These are phyloP conservation scores for Hoplostethus mediterraneus DNA, from an alignment of 2,797 vertebrate species.

Conservation along the genomic window DNA sequence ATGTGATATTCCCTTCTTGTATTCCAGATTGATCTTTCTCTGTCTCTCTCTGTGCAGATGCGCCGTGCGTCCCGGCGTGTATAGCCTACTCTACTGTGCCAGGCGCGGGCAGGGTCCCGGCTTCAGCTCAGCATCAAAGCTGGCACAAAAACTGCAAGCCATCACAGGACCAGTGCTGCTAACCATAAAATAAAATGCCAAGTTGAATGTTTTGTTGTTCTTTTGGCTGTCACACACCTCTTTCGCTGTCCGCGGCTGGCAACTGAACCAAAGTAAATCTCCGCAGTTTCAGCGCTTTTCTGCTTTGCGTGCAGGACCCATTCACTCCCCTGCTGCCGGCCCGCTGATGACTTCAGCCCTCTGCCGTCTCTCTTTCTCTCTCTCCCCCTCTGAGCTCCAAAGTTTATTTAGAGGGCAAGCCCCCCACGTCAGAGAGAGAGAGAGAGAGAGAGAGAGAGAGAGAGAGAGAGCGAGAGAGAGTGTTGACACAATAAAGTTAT, in stretches of 20 bases:
- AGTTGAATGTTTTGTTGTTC: conserved; percentile 36
- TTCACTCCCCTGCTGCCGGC: conserved; percentile 77
- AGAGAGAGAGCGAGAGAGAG: neutral
- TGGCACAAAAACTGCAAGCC: conserved; percentile 6
- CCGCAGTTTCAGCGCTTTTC: conserved; percentile 78
- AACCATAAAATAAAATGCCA: conserved; percentile 9
- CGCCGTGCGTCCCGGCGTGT: conserved; percentile 73
- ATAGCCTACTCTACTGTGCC: conserved; percentile 51
- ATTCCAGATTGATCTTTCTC: conserved; percentile 54
- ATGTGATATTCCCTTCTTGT: conserved; percentile 57
- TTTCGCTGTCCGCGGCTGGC: conserved; percentile 42
- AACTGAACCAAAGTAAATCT: conserved; percentile 67
- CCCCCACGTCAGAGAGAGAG: conserved; percentile 68
- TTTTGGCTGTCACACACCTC: conserved; percentile 47
- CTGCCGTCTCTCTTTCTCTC: conserved; percentile 71
- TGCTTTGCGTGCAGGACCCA: conserved; percentile 77
- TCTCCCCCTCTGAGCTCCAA: conserved; percentile 61
- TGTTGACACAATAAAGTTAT: neutral
- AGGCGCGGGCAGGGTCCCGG: conserved; percentile 59
- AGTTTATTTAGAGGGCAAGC: conserved; percentile 87
- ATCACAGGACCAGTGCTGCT: conserved; percentile 2
- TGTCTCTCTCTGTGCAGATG: conserved; percentile 55
- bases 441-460: conserved; percentile 3
- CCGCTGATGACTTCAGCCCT: conserved; percentile 86
- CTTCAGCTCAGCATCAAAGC: conserved; percentile 75